Percentiles rank a stretch among this genome's conserved stretches.
phyloP scores from a whole-genome alignment of 2,797 vertebrate species.

The Chrosomus eos region DNA sequence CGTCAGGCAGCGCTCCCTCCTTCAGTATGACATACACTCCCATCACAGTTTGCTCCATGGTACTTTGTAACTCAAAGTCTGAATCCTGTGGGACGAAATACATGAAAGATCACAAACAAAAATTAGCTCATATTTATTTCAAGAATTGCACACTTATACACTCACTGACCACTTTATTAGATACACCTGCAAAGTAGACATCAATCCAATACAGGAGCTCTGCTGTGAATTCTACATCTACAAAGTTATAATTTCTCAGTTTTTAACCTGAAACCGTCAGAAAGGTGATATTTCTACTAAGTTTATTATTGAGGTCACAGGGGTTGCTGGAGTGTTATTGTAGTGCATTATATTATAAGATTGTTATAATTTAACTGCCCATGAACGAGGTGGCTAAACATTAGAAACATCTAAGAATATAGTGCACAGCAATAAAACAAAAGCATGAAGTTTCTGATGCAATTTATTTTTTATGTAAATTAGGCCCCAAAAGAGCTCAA shows the following conservation, averaged over 20 bases:
- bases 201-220: not conserved
- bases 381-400: too few relatives aligned
- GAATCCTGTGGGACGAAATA: not conserved
- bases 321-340: too few relatives aligned
- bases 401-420: too few relatives aligned
- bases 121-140: not conserved
- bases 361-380: too few relatives aligned
- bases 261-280: not conserved
- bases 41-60: slow-evolving; percentile 16
- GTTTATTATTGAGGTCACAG: too few relatives aligned
- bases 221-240: not conserved
- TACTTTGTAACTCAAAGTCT: not conserved
- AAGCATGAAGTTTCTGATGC: too few relatives aligned
- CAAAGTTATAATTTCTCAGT: not conserved
- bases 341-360: too few relatives aligned
- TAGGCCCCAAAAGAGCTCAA: too few relatives aligned
- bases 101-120: not conserved
- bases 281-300: not conserved
- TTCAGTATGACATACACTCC: too few relatives aligned
- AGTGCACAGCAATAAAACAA: too few relatives aligned
- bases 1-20: too few relatives aligned
- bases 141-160: not conserved
- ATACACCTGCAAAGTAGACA: not conserved
- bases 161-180: not conserved
- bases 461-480: too few relatives aligned